Conservation (phyloP, 1,140 invertebrate genomes). For the Vollenhovia emeryi region DNA sequence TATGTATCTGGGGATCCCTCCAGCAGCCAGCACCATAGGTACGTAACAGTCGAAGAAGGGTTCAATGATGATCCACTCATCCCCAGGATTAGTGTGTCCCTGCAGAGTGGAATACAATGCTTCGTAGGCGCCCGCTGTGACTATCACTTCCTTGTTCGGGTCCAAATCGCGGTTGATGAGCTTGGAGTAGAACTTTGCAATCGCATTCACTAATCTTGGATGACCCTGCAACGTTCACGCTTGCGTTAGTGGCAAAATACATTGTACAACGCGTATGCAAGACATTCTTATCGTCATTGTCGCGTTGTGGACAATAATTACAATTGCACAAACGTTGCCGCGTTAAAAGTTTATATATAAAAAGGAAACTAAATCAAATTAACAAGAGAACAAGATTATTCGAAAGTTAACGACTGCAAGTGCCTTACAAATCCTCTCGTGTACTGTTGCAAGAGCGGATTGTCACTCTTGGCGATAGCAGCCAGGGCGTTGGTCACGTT, state of each 20-base stretch:
- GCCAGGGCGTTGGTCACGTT: constrained; percentile 93
- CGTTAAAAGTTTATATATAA: not conserved
- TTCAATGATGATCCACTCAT: constrained; percentile 99
- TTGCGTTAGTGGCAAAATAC: not conserved
- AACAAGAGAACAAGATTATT: not conserved
- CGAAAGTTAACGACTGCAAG: constrained; percentile 3
- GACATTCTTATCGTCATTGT: constrained; percentile 19
- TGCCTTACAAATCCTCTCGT: constrained; percentile 93
- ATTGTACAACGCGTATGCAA: constrained; percentile 19
- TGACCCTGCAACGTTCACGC: constrained; percentile 92
- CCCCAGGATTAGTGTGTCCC: constrained; percentile 93
- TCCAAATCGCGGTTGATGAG: constrained; percentile 91
- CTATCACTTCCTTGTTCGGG: constrained; percentile 93
- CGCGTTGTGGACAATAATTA: not conserved
- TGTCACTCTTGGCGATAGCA: constrained; percentile 88
- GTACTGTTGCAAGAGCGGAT: constrained; percentile 96
- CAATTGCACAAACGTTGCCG: not conserved
- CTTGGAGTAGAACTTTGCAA: constrained; percentile 94
- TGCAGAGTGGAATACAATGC: constrained; percentile 93
- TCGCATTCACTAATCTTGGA: constrained; percentile 93
- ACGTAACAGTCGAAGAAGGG: constrained; percentile 99
- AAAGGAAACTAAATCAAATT: not conserved
- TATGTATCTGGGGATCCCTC: constrained; percentile 95
- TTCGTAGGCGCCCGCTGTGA: constrained; percentile 97
- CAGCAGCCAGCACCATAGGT: constrained; percentile 96